These are phyloP conservation scores for Menura novaehollandiae DNA, from an alignment of 2,113 vertebrate species.

Conservation along the genomic window DNA sequence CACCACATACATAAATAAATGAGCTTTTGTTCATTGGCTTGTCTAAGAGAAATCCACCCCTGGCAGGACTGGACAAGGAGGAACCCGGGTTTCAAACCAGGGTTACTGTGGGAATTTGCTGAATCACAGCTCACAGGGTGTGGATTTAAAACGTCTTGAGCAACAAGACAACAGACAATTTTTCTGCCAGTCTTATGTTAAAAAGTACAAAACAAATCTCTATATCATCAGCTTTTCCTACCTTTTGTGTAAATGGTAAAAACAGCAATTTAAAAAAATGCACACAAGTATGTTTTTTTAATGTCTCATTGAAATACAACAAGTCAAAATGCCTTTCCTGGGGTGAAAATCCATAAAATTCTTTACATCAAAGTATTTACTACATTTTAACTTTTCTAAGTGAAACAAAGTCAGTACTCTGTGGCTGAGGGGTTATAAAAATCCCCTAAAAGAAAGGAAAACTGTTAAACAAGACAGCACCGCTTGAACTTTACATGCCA, in stretches of 20 bases:
- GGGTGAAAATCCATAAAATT: not conserved
- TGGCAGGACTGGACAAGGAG: not conserved
- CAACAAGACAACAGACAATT: not conserved
- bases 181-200: not conserved
- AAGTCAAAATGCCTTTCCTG: not conserved
- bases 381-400: not conserved
- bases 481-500: not conserved
- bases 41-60: conserved; percentile 32
- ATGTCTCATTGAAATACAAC: not conserved
- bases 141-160: not conserved
- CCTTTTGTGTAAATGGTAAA: not conserved
- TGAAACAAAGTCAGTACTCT: not conserved
- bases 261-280: not conserved
- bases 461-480: not conserved
- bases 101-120: conserved; percentile 13
- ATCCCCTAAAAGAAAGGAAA: not conserved
- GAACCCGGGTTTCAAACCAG: not conserved
- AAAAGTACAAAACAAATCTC: not conserved
- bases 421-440: not conserved
- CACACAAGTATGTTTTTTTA: not conserved
- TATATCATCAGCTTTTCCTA: not conserved
- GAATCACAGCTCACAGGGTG: conserved; percentile 32
- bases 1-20: not conserved
- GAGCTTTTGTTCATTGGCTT: conserved; percentile 40
- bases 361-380: not conserved